Evolutionary conservation across 2,797 vertebrate species (phyloP), one percentile per base, ranked within the genome.

Genomic region (Heterohyrax brucei): DNA sequence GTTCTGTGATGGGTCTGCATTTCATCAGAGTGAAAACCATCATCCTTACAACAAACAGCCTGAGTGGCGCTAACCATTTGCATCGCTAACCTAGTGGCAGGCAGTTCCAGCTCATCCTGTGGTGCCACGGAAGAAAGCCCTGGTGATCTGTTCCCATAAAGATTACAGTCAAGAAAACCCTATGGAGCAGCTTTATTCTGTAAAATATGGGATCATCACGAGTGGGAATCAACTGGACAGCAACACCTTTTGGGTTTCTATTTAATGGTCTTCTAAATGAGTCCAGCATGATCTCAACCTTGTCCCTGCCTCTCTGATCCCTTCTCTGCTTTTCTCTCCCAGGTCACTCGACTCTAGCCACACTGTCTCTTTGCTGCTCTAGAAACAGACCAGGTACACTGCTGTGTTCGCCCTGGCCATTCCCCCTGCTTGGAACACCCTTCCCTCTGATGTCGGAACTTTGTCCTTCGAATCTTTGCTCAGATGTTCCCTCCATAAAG

Each of bases 381-480:
- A 18, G 18, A 86, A 87, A 59, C 5, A 80, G 13, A 12, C 70
- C 10, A 16, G 18, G 28, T 7, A 7, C 13, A n/a, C 30, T 30
- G 33, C 62, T 72, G 59, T 50, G 22, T 88, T 59, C 33, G 10
- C 3, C 7, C 13, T 33, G 24, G 44, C 64, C 33, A 9, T 28
- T 56, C 30, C 53, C 6, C 50, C 26, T 79, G 12, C 30, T 50
- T 8, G 24, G 33, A 46, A 75, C 14, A 18, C 33, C 28, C 28
- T 68, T 68, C 10, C 28, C 70, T 53, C 19, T 50, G 39, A 30
- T 66, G 44, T 10, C 5, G 9, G 72, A 78, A 46, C 1, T 7
- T 75, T 10, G 79, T 7, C 33, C 75, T 88, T 82, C 78, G 39
- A 76, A 64, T 73, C 72, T 96, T 78, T 64, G 72, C 53, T 81